Conservation (phyloP, 2,888 invertebrate genomes). For the Pseudococcus viburni region DNA sequence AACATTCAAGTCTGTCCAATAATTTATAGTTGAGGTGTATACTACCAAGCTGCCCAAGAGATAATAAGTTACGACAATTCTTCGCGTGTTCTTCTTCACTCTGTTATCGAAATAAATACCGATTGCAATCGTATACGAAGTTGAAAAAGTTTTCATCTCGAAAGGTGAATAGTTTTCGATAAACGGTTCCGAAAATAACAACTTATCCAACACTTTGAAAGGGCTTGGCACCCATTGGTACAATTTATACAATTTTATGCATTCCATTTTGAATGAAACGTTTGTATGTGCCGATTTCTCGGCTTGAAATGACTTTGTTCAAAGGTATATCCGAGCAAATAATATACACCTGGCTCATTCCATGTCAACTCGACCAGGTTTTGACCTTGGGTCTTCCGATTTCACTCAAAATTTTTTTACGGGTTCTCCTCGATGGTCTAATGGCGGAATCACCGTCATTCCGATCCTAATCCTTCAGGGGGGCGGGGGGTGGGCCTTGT, state of each 20-base stretch:
- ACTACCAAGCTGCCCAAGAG: background rate
- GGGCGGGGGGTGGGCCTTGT: no score
- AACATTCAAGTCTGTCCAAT: background rate
- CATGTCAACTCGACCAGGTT: no score
- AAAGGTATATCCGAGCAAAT: no score
- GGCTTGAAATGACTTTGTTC: no score
- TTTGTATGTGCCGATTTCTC: background rate
- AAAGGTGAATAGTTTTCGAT: background rate
- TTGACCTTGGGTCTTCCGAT: no score
- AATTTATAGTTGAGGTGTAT: background rate
- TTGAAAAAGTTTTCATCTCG: background rate
- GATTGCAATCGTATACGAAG: background rate
- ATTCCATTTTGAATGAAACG: background rate
- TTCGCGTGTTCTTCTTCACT: background rate
- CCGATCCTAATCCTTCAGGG: no score
- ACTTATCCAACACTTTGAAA: background rate
- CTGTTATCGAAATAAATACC: background rate
- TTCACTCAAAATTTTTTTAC: no score
- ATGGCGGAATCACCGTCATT: no score
- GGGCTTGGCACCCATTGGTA: background rate
- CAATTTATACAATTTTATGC: background rate
- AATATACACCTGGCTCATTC: no score
- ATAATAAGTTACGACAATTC: background rate
- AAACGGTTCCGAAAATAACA: background rate
- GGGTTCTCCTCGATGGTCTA: no score